phyloP scores from a whole-genome alignment of 2,888 invertebrate species.

The Cryptocephalus primarius region DNA sequence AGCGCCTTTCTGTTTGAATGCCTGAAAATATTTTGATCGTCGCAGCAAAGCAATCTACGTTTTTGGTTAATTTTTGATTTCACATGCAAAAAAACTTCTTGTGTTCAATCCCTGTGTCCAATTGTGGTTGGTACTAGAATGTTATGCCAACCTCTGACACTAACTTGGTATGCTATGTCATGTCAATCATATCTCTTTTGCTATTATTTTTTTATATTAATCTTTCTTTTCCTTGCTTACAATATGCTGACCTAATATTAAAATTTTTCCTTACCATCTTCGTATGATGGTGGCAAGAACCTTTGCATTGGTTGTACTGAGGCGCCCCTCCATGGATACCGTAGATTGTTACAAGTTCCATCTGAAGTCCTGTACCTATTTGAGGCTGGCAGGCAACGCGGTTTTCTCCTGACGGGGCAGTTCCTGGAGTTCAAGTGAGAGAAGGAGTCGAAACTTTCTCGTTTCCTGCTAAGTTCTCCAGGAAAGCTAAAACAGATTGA shows the following conservation, averaged over 20 bases:
- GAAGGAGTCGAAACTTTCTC: slow-evolving; percentile 14
- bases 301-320: slow-evolving; percentile 73
- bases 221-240: too few species aligned
- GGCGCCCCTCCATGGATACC: slow-evolving; percentile 68
- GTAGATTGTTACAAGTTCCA: slow-evolving; percentile 80
- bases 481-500: slow-evolving; percentile 15
- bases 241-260: too few species aligned
- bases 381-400: slow-evolving; percentile 59
- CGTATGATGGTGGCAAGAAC: slow-evolving; percentile 70
- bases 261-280: slow-evolving; percentile 50
- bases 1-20: slow-evolving; percentile 44
- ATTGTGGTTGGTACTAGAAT: too few species aligned
- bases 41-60: background rate
- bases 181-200: too few species aligned
- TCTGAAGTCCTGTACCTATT: slow-evolving; percentile 72
- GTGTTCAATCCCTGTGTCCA: too few species aligned
- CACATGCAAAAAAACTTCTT: too few species aligned
- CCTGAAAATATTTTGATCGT: slow-evolving; percentile 19
- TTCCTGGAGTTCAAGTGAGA: slow-evolving; percentile 25
- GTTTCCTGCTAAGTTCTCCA: slow-evolving; percentile 19
- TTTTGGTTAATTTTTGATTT: too few species aligned
- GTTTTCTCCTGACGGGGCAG: slow-evolving; percentile 56
- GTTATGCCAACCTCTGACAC: too few species aligned
- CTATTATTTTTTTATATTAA: too few species aligned
- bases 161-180: too few species aligned